Base-by-base conservation (phyloP, 1,140 invertebrate species). In the Conus betulinus region DNA sequence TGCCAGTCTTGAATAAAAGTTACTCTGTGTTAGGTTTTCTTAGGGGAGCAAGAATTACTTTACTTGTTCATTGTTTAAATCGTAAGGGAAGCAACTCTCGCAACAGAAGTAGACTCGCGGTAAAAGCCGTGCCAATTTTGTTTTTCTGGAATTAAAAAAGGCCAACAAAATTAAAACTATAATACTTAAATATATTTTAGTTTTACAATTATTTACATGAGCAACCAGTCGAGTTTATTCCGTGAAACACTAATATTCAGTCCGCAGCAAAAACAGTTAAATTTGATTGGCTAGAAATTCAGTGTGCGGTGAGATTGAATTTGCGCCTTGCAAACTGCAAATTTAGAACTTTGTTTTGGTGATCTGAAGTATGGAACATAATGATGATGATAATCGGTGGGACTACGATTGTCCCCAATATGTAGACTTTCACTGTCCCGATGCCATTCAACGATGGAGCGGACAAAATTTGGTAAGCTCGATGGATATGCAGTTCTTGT, bases 341-440 rank as follows among this genome's bases (percentile, higher is more conserved):
- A 51, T 25, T 53, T 20, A 39, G 13, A 84, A 82, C n/a, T 81
- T 67, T n/a, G 79, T 71, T 57, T 71, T 91, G 83, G 17, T 79
- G 25, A 84, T 74, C n/a, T 51, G 52, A 39, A 60, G 78, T 4
- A 85, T 88, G 79, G 87, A 51, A 60, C 53, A 84, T 51, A 88
- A 91, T 27, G 85, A 89, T 15, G 88, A 83, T 10, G 90, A 91
- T 63, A 71, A 89, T 23, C 85, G 87, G 23, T 94, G 93, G 91
- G 92, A 94, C 60, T 93, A 91, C 84, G 93, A 93, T 87, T 91
- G 91, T 60, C 94, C 94, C 15, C 93, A 95, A 84, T 95, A 91
- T 90, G 91, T 94, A 25, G 94, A 95, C 91, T 95, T 95, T 95
- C 90, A 90, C 90, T 8, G 87, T 87, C 13, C 89, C 89, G 23